Evolutionary conservation across 53 echinoderm and acorn worm species (phyloP), one percentile per base, ranked within the genome.

Genomic region (Actinopyga echinites): DNA sequence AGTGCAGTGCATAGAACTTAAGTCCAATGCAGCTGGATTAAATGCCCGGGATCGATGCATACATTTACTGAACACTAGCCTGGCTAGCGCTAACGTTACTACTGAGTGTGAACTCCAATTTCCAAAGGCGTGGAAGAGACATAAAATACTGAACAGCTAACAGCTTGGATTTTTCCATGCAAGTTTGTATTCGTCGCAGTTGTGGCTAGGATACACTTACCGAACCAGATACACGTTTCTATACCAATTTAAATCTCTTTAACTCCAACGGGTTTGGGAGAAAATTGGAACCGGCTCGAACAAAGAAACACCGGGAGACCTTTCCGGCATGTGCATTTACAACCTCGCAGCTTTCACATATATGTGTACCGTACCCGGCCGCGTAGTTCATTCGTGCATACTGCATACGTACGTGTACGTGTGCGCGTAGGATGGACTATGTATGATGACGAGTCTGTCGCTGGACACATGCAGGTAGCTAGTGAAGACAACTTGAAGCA

Each of bases 1-100:
- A 49, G 49, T 15, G 49, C 49, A 2, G n/a, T 17, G 17, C 15
- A 49, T 15, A 15, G 49, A 0, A 6, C 7, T 6, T 49, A 5
- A 37, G 37, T 37, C 13, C 7, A 49, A 25, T 42, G 21, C 71
- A 71, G 71, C 71, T 71, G 45, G 71, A 43, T 71, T 71, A 71
- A 71, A 71, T 71, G 45, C 71, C 71, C 71, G 44, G 71, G 71
- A 40, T 71, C 28, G 71, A 22, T 71, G 71, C 71, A 71, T 71
- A 71, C 71, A 71, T 71, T 71, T 71, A 49, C 17, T 49, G 15
- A 49, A 49, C 49, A 49, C 40, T 49, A 49, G 49, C 49, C 49
- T 49, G 17, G 17, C 49, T 49, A 49, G 17, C 13, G 17, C 17
- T 49, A 0, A 1, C 13, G 49, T 49, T n/a, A 49, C 17, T n/a